Evolutionary conservation across 2,113 vertebrate genomes (phyloP).

Genomic region (Ellobius talpinus): DNA sequence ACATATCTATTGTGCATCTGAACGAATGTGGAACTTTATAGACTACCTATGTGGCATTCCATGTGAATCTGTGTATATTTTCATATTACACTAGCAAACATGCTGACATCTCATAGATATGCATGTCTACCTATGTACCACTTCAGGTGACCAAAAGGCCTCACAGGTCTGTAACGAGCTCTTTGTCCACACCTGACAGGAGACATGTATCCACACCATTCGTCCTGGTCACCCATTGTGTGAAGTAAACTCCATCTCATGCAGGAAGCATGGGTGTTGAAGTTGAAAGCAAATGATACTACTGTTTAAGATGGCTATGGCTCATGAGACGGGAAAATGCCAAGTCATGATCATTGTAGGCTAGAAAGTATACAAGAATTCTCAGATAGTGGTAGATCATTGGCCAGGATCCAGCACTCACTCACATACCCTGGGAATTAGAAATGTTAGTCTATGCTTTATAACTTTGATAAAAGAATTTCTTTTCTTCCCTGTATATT

Average conservation of each 20-base stretch:
- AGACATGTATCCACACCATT: not conserved
- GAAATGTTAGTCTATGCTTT: not conserved
- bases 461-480: conserved; percentile 26
- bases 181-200: not conserved
- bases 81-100: not conserved
- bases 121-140: not conserved
- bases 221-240: not conserved
- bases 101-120: not conserved
- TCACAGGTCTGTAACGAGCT: not conserved
- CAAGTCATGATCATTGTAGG: not conserved
- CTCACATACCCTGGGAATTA: not conserved
- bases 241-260: not conserved
- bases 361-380: not conserved
- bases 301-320: not conserved
- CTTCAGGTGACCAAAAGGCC: conserved; percentile 12
- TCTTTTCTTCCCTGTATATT: conserved; percentile 1
- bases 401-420: not conserved
- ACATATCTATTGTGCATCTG: not conserved
- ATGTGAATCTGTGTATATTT: not conserved
- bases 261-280: not conserved
- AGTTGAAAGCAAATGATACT: not conserved
- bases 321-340: not conserved
- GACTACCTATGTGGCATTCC: not conserved
- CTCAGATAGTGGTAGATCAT: not conserved
- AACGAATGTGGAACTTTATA: not conserved